Evolutionary conservation across 2,113 vertebrate genomes (phyloP), one percentile per base, ranked within the genome.

Genomic region (Rhizomys pruinosus): DNA sequence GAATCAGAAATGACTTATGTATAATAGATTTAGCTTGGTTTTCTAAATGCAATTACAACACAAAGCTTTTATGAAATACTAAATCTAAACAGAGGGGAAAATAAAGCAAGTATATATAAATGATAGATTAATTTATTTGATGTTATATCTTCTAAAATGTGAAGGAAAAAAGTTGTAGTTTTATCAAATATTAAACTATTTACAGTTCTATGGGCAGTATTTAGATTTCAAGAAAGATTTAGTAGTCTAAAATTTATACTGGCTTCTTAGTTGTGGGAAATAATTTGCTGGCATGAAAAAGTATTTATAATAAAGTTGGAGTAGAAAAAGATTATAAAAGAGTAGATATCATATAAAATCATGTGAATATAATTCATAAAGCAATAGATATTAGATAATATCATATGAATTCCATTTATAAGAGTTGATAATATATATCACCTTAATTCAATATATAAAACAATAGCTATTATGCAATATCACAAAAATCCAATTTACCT

Each of bases 1-100:
- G 34, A 69, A 32, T 7, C 87, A 97, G 63, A 96, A 96, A 95
- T 84, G 52, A 92, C 55, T 93, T 84, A 95, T 34, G 96, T 94
- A n/a, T 9, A 66, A 27, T 61, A 10, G 17, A 66, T 81, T 94
- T 78, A 72, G 88, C 93, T 95, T 97, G 87, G 76, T 72, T 93
- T 84, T 96, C 64, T 11, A 96, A 94, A 82, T 92, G 47, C 7
- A 79, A 44, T 95, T 77, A 90, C 63, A 32, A 20, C 61, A 88
- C 13, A 37, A 20, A n/a, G 84, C 27, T 94, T 97, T 52, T 5
- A 94, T 90, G 80, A 81, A 59, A 73, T 80, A 73, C 63, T 95
- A 95, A 57, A 63, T 94, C 34, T 39, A 47, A 84, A 1, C 0
- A 92, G 47, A 95, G 42, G 23, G 61, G 85, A 90, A n/a, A 87